Conservation (phyloP, 2,888 invertebrate species). For the Melanophora roralis region DNA sequence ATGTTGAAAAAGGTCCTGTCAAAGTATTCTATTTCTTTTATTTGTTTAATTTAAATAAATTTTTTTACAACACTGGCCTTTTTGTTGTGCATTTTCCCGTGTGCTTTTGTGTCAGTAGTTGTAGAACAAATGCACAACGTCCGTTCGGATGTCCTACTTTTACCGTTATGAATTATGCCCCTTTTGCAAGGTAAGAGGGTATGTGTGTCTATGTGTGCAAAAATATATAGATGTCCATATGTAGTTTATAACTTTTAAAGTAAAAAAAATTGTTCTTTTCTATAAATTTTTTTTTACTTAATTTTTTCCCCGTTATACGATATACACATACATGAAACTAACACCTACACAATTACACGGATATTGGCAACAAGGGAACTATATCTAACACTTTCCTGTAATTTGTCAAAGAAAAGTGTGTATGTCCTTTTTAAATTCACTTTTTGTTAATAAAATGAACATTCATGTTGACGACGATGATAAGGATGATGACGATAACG, state of each 20-base stretch:
- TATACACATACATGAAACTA: background rate
- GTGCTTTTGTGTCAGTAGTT: background rate
- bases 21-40: background rate
- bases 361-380: slow-evolving; percentile 30
- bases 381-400: slow-evolving; percentile 49
- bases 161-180: too few relatives aligned
- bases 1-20: background rate
- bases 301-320: background rate
- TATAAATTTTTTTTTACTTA: background rate
- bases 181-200: background rate
- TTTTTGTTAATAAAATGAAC: slow-evolving; percentile 23
- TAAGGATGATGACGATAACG: slow-evolving; percentile 10
- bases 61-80: background rate
- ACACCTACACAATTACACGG: slow-evolving; percentile 4
- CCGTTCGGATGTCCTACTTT: background rate
- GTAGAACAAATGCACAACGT: too few relatives aligned
- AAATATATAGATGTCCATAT: too few relatives aligned
- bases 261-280: slow-evolving; percentile 4
- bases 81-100: background rate
- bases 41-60: background rate
- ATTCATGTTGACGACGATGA: too few relatives aligned
- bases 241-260: slow-evolving; percentile 30
- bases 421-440: slow-evolving; percentile 49
- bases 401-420: slow-evolving; percentile 59
- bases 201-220: background rate